These are phyloP conservation scores for Brachyopa scutellaris DNA, from an alignment of 2,888 invertebrate species.

Conservation along the genomic window DNA sequence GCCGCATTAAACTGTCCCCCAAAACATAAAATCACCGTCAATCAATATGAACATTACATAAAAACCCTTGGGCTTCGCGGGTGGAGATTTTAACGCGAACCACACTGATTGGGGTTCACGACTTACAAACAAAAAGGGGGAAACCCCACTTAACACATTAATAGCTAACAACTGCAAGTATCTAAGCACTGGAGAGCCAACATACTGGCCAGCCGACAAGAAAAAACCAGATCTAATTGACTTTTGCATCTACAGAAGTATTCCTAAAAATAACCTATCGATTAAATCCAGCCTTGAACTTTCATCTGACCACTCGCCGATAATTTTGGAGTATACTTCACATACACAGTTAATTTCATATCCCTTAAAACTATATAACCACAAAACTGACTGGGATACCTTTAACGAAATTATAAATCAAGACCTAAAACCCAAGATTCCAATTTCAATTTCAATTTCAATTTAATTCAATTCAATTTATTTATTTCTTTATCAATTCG, in stretches of 20 bases:
- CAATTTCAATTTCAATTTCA: too few relatives aligned
- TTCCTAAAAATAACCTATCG: background rate
- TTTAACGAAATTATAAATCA: too few relatives aligned
- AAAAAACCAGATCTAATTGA: slow-evolving; percentile 40
- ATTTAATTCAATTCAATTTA: too few relatives aligned
- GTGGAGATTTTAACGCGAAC: slow-evolving; percentile 27
- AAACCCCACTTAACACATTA: background rate
- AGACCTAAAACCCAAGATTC: too few relatives aligned
- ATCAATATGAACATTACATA: background rate
- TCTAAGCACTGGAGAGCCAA: slow-evolving; percentile 22
- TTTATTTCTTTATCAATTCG: too few relatives aligned
- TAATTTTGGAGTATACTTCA: too few relatives aligned
- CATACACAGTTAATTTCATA: too few relatives aligned
- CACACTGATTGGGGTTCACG: slow-evolving; percentile 59
- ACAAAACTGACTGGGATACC: too few relatives aligned
- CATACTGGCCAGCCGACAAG: slow-evolving; percentile 40
- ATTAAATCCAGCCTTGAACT: slow-evolving; percentile 10
- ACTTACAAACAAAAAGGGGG: slow-evolving; percentile 25
- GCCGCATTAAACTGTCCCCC: slow-evolving; percentile 31
- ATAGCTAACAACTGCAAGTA: background rate
- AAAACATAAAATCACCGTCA: background rate
- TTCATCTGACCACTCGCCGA: slow-evolving; percentile 20
- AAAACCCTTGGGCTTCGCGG: background rate
- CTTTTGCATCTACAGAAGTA: slow-evolving; percentile 12
- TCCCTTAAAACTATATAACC: too few relatives aligned